Evolutionary conservation across 1,140 invertebrate genomes (phyloP).

Genomic region (Leptinotarsa undecemlineata): DNA sequence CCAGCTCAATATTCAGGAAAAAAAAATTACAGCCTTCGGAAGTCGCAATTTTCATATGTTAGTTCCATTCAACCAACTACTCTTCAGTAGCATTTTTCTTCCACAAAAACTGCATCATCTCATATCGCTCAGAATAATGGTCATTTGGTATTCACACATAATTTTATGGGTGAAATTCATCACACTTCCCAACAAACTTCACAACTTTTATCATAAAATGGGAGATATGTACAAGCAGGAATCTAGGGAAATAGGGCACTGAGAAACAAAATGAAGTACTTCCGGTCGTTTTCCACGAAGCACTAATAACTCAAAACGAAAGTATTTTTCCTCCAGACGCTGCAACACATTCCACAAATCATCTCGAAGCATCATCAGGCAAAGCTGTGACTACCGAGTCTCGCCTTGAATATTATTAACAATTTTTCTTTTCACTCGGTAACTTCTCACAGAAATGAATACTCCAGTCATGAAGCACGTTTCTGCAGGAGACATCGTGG

Average conservation of each 20-base stretch:
- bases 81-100: too few relatives aligned
- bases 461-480: too few relatives aligned
- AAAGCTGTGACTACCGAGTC: not conserved
- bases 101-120: too few relatives aligned
- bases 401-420: conserved; percentile 5
- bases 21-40: too few relatives aligned
- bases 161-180: not conserved
- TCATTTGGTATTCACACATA: not conserved
- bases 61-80: too few relatives aligned
- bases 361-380: not conserved
- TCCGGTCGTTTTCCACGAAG: not conserved
- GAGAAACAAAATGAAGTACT: conserved; percentile 6
- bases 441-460: not conserved
- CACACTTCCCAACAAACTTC: not conserved
- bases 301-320: not conserved
- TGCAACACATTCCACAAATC: conserved; percentile 1
- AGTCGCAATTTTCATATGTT: too few relatives aligned
- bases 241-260: not conserved
- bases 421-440: conserved; percentile 3
- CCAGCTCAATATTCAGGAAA: too few relatives aligned
- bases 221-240: not conserved
- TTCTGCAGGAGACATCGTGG: too few relatives aligned
- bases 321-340: conserved; percentile 1
- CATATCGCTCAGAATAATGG: too few relatives aligned
- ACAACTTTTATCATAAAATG: not conserved